These are phyloP conservation scores for Epicauta chinensis DNA, from an alignment of 1,140 invertebrate genomes.

Conservation along the genomic window DNA sequence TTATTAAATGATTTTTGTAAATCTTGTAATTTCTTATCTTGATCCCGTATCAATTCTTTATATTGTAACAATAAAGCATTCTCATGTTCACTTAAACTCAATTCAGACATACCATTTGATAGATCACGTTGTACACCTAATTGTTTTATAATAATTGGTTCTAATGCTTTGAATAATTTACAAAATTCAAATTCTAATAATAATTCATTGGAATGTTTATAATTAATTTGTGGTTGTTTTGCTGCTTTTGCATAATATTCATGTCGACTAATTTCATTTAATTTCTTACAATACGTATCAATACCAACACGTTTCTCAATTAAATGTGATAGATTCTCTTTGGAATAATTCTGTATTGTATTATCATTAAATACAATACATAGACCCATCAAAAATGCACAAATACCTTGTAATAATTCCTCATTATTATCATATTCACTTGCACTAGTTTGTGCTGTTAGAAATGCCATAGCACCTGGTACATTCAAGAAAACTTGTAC, in stretches of 20 bases:
- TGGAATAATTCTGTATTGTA: constrained; percentile 69
- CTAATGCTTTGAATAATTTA: constrained; percentile 72
- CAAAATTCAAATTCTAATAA: constrained; percentile 96
- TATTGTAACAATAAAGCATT: constrained; percentile 67
- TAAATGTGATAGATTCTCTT: constrained; percentile 75
- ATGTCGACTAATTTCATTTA: constrained; percentile 79
- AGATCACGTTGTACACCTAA: constrained; percentile 45
- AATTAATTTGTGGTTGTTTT: constrained; percentile 86
- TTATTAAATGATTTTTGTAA: constrained; percentile 50
- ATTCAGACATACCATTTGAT: constrained; percentile 48
- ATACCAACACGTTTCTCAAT: constrained; percentile 87
- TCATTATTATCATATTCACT: constrained; percentile 83
- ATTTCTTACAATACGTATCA: constrained; percentile 82
- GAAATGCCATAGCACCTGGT: constrained; percentile 70
- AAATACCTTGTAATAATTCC: constrained; percentile 67
- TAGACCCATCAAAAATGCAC: constrained; percentile 90
- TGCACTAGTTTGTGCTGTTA: constrained; percentile 70
- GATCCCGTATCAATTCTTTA: constrained; percentile 84
- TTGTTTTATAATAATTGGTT: constrained; percentile 56
- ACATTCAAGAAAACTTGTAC: constrained; percentile 80
- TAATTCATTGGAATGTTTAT: constrained; percentile 69
- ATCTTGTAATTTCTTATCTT: constrained; percentile 68
- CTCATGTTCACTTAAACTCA: constrained; percentile 50
- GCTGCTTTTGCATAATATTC: constrained; percentile 87
- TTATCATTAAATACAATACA: constrained; percentile 92